Percentiles rank a stretch among this genome's conserved stretches.
Evolutionary conservation across 2,113 vertebrate genomes (phyloP).

Genomic region (Probosciger aterrimus): DNA sequence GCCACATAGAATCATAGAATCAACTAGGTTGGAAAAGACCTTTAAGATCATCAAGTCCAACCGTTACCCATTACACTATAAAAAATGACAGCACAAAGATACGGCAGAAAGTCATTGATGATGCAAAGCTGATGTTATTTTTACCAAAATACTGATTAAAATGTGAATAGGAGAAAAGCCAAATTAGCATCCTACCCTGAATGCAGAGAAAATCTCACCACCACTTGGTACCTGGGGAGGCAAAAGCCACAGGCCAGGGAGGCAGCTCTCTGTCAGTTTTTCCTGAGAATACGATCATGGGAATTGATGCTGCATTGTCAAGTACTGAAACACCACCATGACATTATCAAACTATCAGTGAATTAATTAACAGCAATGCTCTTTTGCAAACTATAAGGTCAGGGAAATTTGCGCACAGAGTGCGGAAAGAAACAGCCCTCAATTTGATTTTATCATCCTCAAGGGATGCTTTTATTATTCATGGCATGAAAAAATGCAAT

Average conservation of each 20-base stretch:
- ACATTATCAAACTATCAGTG: neutral
- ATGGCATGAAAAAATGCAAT: neutral
- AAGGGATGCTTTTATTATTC: neutral
- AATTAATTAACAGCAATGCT: neutral
- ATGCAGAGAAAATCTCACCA: neutral
- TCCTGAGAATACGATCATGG: neutral
- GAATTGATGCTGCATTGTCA: neutral
- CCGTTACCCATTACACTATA: neutral
- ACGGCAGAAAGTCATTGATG: neutral
- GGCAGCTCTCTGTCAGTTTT: neutral
- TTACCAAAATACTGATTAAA: neutral
- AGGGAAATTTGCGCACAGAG: neutral
- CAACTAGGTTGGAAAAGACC: neutral
- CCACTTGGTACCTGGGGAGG: accelerated
- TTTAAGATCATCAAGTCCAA: neutral
- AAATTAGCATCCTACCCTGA: neutral
- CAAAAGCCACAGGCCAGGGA: neutral
- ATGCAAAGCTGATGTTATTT: neutral
- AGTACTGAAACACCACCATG: neutral
- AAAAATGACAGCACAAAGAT: neutral
- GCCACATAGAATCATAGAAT: neutral
- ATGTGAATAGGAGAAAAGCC: neutral
- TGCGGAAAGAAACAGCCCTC: neutral
- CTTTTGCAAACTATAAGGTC: neutral
- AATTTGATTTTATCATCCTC: neutral